Evolutionary conservation across 2,888 invertebrate genomes (phyloP).

Genomic region (Drepanosiphum platanoidis): DNA sequence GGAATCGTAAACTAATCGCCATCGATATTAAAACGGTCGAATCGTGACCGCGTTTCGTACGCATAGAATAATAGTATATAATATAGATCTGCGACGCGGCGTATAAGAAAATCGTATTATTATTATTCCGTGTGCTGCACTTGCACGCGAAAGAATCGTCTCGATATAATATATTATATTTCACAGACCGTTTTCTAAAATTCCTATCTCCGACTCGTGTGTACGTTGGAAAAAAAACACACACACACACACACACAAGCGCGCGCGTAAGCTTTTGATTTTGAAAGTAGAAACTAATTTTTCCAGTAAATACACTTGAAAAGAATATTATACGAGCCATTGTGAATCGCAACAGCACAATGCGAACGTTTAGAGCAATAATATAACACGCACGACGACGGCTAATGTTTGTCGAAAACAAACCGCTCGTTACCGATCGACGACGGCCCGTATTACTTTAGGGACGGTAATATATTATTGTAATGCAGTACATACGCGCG

Average conservation of each 20-base stretch:
- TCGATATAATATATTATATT: background rate
- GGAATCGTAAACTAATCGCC: background rate
- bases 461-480: too few relatives aligned
- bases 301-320: background rate
- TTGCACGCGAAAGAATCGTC: too few relatives aligned
- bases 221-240: background rate
- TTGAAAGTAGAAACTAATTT: background rate
- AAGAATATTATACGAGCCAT: background rate
- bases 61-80: too few relatives aligned
- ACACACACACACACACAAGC: too few relatives aligned
- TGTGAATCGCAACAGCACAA: background rate
- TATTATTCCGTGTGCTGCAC: too few relatives aligned
- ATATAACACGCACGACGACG: background rate
- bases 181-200: background rate
- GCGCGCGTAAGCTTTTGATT: background rate
- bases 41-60: background rate
- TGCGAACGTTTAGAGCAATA: too few relatives aligned
- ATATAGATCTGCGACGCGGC: background rate
- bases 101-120: background rate
- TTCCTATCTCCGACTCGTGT: background rate
- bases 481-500: too few relatives aligned
- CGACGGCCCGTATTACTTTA: too few relatives aligned
- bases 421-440: constrained; percentile 12
- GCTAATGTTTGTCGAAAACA: constrained; percentile 12
- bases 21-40: background rate